These are phyloP conservation scores for Pollenia amentaria DNA, from an alignment of 2,888 invertebrate genomes.

Conservation along the genomic window DNA sequence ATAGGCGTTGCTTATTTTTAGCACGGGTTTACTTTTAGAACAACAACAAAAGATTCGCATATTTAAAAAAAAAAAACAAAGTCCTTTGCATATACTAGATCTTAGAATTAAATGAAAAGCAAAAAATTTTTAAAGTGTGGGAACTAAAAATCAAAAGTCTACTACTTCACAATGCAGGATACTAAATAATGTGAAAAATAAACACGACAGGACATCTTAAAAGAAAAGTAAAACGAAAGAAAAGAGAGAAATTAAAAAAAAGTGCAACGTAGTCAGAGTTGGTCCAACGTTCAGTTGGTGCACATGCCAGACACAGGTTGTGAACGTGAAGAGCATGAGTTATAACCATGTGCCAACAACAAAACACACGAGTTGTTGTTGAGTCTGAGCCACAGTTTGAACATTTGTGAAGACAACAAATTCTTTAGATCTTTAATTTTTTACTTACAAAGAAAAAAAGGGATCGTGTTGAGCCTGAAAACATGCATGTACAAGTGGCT, in stretches of 20 bases:
- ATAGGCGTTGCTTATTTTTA: constrained; percentile 49
- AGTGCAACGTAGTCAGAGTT: constrained; percentile 41
- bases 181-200: constrained; percentile 67
- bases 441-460: neutral
- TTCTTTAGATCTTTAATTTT: constrained; percentile 25
- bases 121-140: constrained; percentile 56
- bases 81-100: constrained; percentile 59
- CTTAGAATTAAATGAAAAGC: constrained; percentile 17
- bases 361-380: constrained; percentile 65
- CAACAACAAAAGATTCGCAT: constrained; percentile 44
- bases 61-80: constrained; percentile 1
- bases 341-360: constrained; percentile 72
- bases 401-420: constrained; percentile 13
- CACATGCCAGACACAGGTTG: constrained; percentile 73
- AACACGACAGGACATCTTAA: constrained; percentile 69
- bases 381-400: constrained; percentile 38
- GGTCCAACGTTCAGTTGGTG: constrained; percentile 37
- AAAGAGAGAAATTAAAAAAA: constrained; percentile 11
- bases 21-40: constrained; percentile 59
- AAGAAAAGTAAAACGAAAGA: constrained; percentile 10
- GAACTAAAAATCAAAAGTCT: constrained; percentile 48
- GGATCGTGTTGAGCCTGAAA: constrained; percentile 48
- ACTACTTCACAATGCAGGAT: constrained; percentile 32
- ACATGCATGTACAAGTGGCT: constrained; percentile 46
- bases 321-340: constrained; percentile 73